Base-by-base conservation (phyloP, 1,140 invertebrate genomes). In the Drosophila sp. region DNA sequence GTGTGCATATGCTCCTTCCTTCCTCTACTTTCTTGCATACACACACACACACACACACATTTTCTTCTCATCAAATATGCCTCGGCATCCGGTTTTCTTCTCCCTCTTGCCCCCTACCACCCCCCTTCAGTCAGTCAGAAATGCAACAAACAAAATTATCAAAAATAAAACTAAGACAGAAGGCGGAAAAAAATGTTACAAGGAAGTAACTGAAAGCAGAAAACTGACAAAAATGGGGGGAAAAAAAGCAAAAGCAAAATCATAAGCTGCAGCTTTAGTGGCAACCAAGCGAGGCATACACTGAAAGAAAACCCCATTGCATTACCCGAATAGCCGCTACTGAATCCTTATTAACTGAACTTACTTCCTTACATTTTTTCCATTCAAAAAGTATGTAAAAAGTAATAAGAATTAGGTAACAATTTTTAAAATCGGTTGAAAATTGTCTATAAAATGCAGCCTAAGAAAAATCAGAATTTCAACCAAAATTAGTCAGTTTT, bases 131-230 rank as follows among this genome's bases (percentile, higher is more conserved):
- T 63, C 62, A 54, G 71, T 72, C 66, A 63, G 65, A 71, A 82
- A 85, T 82, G 66, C 76, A 86, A 69, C 79, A 72, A 68, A 81
- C 55, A 73, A 79, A 87, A 87, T 83, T 76, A 83, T 83, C 84
- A 83, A 86, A 86, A 87, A 86, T 73, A 87, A 71, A 79, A 84
- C 62, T 47, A 76, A 79, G 65, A 64, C 50, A 66, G 66, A 55
- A 50, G 44, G 56, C 10, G 57, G 29, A 66, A 67, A 60, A 67
- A 60, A 61, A 57, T 35, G 27, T 66, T 50, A 38, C 61, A 44
- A 35, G 66, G 69, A 58, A 33, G 56, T 58, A 58, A 58, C 56
- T 58, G 70, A 30, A 41, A 70, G 44, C 47, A 58, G 54, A 56
- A 56, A 75, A 68, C 50, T 23, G 17, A 58, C 41, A 66, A 44